These are phyloP conservation scores for Cercopithecus mona DNA, from an alignment of 2,113 vertebrate genomes.

Conservation along the genomic window DNA sequence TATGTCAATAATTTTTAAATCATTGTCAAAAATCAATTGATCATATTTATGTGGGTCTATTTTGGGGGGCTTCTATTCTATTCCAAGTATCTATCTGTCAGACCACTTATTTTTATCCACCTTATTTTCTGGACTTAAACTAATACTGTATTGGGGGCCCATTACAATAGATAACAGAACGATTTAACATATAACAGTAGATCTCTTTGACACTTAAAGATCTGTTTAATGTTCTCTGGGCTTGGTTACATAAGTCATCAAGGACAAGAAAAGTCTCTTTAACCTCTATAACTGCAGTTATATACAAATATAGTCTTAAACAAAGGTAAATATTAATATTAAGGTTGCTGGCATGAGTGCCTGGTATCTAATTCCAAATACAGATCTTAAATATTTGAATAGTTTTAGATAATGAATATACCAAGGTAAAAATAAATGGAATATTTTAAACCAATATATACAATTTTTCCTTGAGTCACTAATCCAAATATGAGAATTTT, in stretches of 20 bases:
- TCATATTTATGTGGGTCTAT: conserved; percentile 8
- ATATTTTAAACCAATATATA: conserved; percentile 40
- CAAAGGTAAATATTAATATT: conserved; percentile 68
- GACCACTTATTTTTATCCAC: conserved; percentile 64
- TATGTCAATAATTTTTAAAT: background rate
- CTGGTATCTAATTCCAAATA: conserved; percentile 56
- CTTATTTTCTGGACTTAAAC: conserved; percentile 48
- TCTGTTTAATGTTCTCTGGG: conserved; percentile 56
- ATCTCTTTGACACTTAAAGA: conserved; percentile 16
- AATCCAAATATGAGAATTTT: conserved; percentile 39
- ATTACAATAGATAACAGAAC: conserved; percentile 40
- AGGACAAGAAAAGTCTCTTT: conserved; percentile 56
- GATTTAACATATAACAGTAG: conserved; percentile 23
- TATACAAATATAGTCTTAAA: conserved; percentile 63
- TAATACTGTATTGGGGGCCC: background rate
- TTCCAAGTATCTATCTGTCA: conserved; percentile 36
- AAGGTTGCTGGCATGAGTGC: conserved; percentile 24
- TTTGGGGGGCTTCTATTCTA: conserved; percentile 28
- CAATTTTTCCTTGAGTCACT: background rate
- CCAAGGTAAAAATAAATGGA: conserved; percentile 54
- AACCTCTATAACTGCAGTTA: conserved; percentile 55
- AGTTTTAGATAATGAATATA: conserved; percentile 58
- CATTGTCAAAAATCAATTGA: conserved; percentile 47
- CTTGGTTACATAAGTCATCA: conserved; percentile 40
- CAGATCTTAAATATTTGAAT: conserved; percentile 65